A percentile compares a stretch with the other conserved stretches of the same genome.
Evolutionary conservation across 2,797 vertebrate genomes (phyloP).

Genomic region (Sebastes steindachneri): DNA sequence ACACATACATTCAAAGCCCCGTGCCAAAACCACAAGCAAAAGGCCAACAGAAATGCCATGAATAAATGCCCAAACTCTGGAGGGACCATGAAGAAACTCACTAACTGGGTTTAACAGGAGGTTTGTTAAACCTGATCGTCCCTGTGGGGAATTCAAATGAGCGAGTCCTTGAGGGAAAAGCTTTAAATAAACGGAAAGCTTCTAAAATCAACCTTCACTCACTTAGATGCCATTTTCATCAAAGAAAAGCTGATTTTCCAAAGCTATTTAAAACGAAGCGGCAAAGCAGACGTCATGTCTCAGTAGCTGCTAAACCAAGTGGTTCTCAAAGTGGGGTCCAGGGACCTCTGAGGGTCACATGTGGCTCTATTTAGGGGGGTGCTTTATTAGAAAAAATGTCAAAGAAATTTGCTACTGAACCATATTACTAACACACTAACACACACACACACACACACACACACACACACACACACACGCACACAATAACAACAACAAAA

Average conservation of each 20-base stretch:
- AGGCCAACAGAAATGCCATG: slow-evolving; percentile 82
- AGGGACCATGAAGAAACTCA: slow-evolving; percentile 77
- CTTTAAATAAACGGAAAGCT: slow-evolving; percentile 59
- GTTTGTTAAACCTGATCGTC: slow-evolving; percentile 61
- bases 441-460: not conserved
- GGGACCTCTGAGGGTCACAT: slow-evolving; percentile 1
- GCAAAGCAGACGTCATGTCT: slow-evolving; percentile 15
- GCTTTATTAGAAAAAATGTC: not conserved
- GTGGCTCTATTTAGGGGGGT: not conserved
- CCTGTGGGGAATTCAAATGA: slow-evolving; percentile 54
- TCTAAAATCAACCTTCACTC: slow-evolving; percentile 56
- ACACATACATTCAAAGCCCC: slow-evolving; percentile 50
- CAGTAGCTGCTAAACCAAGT: slow-evolving; percentile 13
- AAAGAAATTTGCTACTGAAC: not conserved
- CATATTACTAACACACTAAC: not conserved
- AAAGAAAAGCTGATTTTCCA: slow-evolving; percentile 40
- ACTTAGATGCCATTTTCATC: slow-evolving; percentile 47
- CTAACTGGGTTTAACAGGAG: slow-evolving; percentile 58
- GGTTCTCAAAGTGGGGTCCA: slow-evolving; percentile 6
- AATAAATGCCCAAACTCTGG: slow-evolving; percentile 85
- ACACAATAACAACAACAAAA: not conserved
- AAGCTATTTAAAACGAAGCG: slow-evolving; percentile 45
- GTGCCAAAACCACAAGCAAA: slow-evolving; percentile 90
- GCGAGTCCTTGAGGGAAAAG: slow-evolving; percentile 65
- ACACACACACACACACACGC: not conserved